phyloP scores from a whole-genome alignment of 2,113 vertebrate genomes.

The Larimichthys crocea region DNA sequence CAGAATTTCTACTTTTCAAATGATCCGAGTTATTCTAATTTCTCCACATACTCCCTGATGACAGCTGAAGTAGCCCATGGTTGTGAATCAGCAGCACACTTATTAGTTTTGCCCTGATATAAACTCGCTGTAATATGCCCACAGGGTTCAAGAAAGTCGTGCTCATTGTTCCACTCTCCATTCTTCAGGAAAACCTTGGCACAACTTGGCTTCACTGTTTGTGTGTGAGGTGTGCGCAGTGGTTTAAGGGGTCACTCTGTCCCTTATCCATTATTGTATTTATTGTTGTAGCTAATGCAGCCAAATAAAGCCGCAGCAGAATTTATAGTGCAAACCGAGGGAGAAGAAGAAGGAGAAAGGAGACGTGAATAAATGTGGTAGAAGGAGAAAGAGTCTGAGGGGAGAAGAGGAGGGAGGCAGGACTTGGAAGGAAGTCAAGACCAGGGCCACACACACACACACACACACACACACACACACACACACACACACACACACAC shows the following conservation, averaged over 20 bases:
- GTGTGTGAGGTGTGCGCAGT: background rate
- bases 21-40: background rate
- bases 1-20: background rate
- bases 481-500: conserved; percentile 50
- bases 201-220: background rate
- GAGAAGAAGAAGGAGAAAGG: conserved; percentile 8
- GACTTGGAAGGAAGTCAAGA: conserved; percentile 70
- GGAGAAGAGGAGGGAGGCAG: conserved; percentile 11
- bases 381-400: conserved; percentile 19
- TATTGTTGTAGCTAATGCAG: conserved; percentile 18
- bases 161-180: background rate
- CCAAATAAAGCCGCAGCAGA: background rate
- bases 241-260: background rate
- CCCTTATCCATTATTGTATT: conserved; percentile 11
- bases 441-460: conserved; percentile 51
- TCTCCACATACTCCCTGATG: background rate
- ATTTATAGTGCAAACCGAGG: conserved; percentile 13
- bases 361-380: conserved; percentile 18
- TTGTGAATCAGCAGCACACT: background rate
- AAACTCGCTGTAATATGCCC: background rate
- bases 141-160: background rate
- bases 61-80: background rate
- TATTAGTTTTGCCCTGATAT: background rate
- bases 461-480: conserved; percentile 46
- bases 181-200: conserved; percentile 7